A percentile compares a stretch with the other conserved stretches of the same genome.
These are phyloP conservation scores for Rhinatrema bivittatum DNA, from an alignment of 2,797 vertebrate genomes.

Conservation along the genomic window DNA sequence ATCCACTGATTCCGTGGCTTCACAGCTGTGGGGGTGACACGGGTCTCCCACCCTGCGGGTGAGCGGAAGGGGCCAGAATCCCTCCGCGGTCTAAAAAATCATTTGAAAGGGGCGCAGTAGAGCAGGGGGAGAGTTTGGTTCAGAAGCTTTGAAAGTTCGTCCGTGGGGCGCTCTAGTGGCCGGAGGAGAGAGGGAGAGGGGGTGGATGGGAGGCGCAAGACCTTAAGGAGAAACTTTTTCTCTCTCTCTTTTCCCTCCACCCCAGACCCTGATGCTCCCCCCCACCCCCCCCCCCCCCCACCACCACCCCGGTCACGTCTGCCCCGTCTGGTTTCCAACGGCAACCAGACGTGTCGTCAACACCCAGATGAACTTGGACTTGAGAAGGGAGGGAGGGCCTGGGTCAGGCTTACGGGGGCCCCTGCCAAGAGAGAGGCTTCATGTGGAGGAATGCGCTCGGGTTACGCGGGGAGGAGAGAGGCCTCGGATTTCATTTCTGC, in stretches of 20 bases:
- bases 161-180: too few species aligned
- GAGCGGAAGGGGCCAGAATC: too few species aligned
- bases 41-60: too few species aligned
- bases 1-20: too few species aligned
- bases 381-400: conserved; percentile 59
- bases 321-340: conserved; percentile 78
- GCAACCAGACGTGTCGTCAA: conserved; percentile 96
- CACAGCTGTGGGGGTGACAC: too few species aligned
- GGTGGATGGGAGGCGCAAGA: not conserved
- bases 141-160: too few species aligned
- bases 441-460: conserved; percentile 28
- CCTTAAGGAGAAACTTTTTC: conserved; percentile 23
- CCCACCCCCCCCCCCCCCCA: conserved; percentile 56
- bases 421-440: conserved; percentile 58
- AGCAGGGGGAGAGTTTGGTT: too few species aligned
- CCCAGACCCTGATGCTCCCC: conserved; percentile 48
- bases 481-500: too few species aligned
- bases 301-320: conserved; percentile 74
- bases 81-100: too few species aligned
- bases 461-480: not conserved
- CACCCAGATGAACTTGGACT: conserved; percentile 82
- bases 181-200: too few species aligned
- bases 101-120: too few species aligned
- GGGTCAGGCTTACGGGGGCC: conserved; percentile 61
- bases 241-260: conserved; percentile 21